phyloP scores from a whole-genome alignment of 2,888 invertebrate genomes.

The Chaetogeoica ovagalla region DNA sequence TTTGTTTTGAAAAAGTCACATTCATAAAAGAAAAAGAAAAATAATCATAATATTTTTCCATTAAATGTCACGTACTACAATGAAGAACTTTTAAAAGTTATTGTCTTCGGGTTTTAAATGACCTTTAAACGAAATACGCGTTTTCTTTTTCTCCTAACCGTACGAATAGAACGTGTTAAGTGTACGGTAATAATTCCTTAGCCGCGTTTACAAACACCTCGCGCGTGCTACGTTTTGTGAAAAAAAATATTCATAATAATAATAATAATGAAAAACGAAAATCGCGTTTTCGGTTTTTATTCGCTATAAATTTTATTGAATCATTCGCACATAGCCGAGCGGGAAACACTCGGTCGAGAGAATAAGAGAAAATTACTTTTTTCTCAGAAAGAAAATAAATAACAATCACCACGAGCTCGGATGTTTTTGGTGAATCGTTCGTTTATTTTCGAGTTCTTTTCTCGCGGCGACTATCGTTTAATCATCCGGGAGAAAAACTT shows the following conservation, averaged over 20 bases:
- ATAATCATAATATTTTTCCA: not conserved
- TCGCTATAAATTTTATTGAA: not conserved
- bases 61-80: not conserved
- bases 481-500: not conserved
- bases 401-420: not conserved
- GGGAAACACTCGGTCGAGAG: not conserved
- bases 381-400: not conserved
- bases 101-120: not conserved
- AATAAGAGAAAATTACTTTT: slow-evolving; percentile 15
- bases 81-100: slow-evolving; percentile 14
- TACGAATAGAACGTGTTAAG: not conserved
- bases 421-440: not conserved
- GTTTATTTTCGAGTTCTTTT: not conserved
- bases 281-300: not conserved
- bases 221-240: not conserved
- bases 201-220: not conserved
- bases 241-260: no score
- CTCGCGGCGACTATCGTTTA: slow-evolving; percentile 2
- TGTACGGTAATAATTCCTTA: not conserved
- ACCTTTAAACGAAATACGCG: not conserved
- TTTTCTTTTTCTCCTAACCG: not conserved
- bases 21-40: not conserved
- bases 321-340: not conserved
- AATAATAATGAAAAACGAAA: no score
- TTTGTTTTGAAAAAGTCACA: not conserved